Evolutionary conservation across 2,888 invertebrate species (phyloP).

Genomic region (Diploptera punctata): DNA sequence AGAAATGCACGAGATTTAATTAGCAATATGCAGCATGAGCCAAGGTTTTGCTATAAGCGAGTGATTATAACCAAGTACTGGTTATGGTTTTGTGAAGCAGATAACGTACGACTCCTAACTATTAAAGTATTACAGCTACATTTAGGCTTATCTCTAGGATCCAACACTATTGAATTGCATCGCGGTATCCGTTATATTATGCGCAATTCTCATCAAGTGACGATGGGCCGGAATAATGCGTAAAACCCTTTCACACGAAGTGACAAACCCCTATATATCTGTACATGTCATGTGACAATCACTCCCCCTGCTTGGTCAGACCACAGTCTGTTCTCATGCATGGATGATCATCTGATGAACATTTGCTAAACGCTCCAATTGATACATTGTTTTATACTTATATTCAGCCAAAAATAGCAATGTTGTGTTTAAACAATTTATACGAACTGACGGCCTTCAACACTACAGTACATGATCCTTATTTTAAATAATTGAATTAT

Average conservation of each 20-base stretch:
- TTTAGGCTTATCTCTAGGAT: neutral
- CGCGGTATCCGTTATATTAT: neutral
- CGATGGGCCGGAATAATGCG: neutral
- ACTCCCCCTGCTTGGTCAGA: neutral
- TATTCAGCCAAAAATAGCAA: too few species aligned
- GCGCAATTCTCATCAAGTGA: constrained; percentile 3
- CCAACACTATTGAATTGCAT: neutral
- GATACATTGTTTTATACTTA: neutral
- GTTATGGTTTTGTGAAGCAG: too few species aligned
- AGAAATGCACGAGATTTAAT: too few species aligned
- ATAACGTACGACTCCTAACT: too few species aligned
- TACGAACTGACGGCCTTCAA: too few species aligned
- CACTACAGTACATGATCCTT: too few species aligned
- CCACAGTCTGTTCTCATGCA: constrained; percentile 1
- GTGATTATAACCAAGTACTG: too few species aligned
- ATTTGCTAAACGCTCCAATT: neutral
- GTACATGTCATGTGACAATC: constrained; percentile 16
- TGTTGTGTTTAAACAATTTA: too few species aligned
- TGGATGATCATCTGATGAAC: constrained; percentile 12
- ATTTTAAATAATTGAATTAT: too few species aligned
- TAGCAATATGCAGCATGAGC: too few species aligned
- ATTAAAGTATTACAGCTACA: too few species aligned
- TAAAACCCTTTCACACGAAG: neutral
- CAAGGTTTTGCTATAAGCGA: too few species aligned
- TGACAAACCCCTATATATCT: neutral